Evolutionary conservation across 2,797 vertebrate genomes (phyloP), one percentile per base, ranked within the genome.

Genomic region (Lithobates pipiens): DNA sequence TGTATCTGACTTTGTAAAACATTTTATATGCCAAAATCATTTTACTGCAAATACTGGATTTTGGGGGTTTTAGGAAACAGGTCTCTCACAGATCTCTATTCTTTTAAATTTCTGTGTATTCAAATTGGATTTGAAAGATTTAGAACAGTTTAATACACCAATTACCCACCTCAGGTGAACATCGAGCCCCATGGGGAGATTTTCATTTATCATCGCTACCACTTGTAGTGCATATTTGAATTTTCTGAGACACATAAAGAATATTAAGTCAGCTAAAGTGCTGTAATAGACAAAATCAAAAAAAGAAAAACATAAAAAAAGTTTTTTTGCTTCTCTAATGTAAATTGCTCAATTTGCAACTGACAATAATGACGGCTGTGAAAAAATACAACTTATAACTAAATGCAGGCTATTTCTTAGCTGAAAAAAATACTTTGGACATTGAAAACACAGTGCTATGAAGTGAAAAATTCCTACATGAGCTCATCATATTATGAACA

Each of bases 101-200:
- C n/a, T n/a, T n/a, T n/a, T n/a, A n/a, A n/a, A n/a, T n/a, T n/a
- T n/a, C n/a, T n/a, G n/a, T n/a, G n/a, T n/a, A n/a, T n/a, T n/a
- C 34, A 29, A 63, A 76, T 83, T 83, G 39, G 36, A 44, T 54
- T 65, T 7, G 72, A 72, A 82, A 73, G 80, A 82, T 68, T 83
- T 50, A 76, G 72, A 8, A 54, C 57, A 11, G 34, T 32, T 84
- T 84, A 71, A 78, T 84, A 84, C 67, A 84, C 32, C 82, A 84
- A 84, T 84, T 77, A 84, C n/a, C 76, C 50, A 61, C 75, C 82
- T 71, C 36, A 10, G 18, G 82, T 77, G 82, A 84, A 29, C 16
- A 72, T 29, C 1, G 18, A 77, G 50, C 75, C 67, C n/a, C 82
- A 77, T 84, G 82, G n/a, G 27, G 68, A 10, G 68, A 39, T 44